Evolutionary conservation across 2,888 invertebrate species (phyloP).

Genomic region (Hypsopygia costalis): DNA sequence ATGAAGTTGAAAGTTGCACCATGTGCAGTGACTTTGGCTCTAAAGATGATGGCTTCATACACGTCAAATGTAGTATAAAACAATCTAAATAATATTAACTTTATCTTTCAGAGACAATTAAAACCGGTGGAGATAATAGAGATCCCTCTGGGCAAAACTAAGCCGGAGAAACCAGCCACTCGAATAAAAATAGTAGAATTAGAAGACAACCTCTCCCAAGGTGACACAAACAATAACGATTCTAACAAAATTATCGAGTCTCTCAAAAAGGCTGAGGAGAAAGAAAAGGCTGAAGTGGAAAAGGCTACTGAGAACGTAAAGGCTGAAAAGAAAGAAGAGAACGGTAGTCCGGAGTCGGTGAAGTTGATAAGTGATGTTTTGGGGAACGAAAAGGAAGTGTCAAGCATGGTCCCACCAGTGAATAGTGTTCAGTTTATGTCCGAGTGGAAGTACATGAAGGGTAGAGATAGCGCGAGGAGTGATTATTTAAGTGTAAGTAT

Average conservation of each 20-base stretch:
- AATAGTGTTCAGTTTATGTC: constrained; percentile 84
- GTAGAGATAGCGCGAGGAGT: constrained; percentile 67
- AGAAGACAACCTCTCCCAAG: constrained; percentile 34
- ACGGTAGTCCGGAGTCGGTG: constrained; percentile 38
- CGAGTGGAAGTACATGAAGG: constrained; percentile 81
- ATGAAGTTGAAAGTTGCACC: too few species aligned
- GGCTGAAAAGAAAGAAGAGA: not conserved
- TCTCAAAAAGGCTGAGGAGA: not conserved
- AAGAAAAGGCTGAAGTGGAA: too few species aligned
- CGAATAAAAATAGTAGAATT: constrained; percentile 51
- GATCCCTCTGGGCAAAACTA: constrained; percentile 47
- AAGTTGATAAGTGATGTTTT: constrained; percentile 38
- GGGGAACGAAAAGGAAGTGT: constrained; percentile 31
- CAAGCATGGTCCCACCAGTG: constrained; percentile 63
- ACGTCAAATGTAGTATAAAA: too few species aligned
- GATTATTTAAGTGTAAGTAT: constrained; percentile 81
- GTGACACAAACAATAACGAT: constrained; percentile 46
- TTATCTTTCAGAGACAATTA: constrained; percentile 73
- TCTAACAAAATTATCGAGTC: constrained; percentile 25
- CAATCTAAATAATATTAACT: too few species aligned
- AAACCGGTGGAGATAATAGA: constrained; percentile 75
- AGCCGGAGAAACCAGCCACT: constrained; percentile 43
- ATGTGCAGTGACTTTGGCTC: too few species aligned
- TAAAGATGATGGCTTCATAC: too few species aligned
- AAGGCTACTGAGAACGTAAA: not conserved